Conservation (phyloP, 2,888 invertebrate genomes). For the Aplocera efformata region DNA sequence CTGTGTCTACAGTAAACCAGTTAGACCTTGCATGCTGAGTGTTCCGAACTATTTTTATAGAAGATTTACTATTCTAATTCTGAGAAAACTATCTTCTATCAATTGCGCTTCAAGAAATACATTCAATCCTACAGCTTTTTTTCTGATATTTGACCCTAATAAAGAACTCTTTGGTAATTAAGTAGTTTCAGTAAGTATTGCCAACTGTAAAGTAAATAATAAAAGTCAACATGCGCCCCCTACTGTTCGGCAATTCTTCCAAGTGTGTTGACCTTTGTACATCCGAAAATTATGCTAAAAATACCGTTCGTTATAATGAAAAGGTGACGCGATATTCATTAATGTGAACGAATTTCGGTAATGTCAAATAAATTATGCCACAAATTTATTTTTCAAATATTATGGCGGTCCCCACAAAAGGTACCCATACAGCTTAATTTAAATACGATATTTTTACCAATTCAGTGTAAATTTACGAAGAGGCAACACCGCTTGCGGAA, state of each 20-base stretch:
- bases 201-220: background rate
- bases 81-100: too few species aligned
- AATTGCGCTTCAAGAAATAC: too few species aligned
- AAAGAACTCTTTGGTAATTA: too few species aligned
- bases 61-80: too few species aligned
- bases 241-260: constrained; percentile 31
- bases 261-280: constrained; percentile 42
- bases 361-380: constrained; percentile 16
- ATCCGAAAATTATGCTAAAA: constrained; percentile 31
- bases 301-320: constrained; percentile 47
- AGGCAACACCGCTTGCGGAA: constrained; percentile 13
- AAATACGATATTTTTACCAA: constrained; percentile 45
- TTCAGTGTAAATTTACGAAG: constrained; percentile 38
- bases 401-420: constrained; percentile 32
- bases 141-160: too few species aligned
- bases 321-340: constrained; percentile 52
- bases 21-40: too few species aligned
- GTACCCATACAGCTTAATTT: constrained; percentile 50
- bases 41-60: too few species aligned
- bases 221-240: constrained; percentile 23
- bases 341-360: constrained; percentile 23
- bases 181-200: too few species aligned
- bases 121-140: too few species aligned
- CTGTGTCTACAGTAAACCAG: too few species aligned
- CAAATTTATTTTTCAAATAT: constrained; percentile 13